Evolutionary conservation across 2,797 vertebrate genomes (phyloP).

Genomic region (Parauchenoglanis punctatus): DNA sequence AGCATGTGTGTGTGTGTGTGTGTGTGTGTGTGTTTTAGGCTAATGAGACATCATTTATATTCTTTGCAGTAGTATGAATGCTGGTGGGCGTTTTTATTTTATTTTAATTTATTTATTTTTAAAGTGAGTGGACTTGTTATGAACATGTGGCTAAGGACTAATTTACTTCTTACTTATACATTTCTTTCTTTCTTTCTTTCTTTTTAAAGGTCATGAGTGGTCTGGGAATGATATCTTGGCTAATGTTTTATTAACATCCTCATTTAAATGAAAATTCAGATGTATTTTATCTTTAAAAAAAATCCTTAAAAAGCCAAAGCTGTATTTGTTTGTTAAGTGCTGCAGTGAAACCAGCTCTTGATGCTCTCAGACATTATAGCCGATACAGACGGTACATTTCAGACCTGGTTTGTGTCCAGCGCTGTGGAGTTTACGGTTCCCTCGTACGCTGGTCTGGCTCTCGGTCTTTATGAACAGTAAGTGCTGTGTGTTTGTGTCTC

Average conservation of each 20-base stretch:
- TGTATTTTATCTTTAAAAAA: background rate
- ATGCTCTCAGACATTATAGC: background rate
- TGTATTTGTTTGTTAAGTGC: background rate
- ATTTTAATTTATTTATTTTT: background rate
- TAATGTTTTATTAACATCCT: no score
- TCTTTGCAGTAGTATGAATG: background rate
- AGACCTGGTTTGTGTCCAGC: background rate
- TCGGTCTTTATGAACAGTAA: conserved; percentile 42
- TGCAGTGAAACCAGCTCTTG: background rate
- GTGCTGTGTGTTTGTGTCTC: conserved; percentile 36
- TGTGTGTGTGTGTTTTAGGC: conserved; percentile 7
- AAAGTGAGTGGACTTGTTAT: background rate
- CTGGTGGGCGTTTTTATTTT: background rate
- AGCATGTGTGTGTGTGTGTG: background rate
- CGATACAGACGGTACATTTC: background rate
- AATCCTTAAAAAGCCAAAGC: background rate
- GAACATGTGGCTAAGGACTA: background rate
- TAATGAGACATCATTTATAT: background rate
- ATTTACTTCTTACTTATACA: no score
- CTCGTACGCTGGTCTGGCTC: background rate
- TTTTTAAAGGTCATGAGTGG: background rate
- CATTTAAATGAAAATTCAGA: background rate
- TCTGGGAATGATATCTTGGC: no score
- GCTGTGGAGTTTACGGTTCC: background rate
- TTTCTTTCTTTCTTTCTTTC: background rate